Percentiles rank a stretch among this genome's conserved stretches.
Evolutionary conservation across 2,888 invertebrate species (phyloP).

Genomic region (Drosophila subsilvestris): DNA sequence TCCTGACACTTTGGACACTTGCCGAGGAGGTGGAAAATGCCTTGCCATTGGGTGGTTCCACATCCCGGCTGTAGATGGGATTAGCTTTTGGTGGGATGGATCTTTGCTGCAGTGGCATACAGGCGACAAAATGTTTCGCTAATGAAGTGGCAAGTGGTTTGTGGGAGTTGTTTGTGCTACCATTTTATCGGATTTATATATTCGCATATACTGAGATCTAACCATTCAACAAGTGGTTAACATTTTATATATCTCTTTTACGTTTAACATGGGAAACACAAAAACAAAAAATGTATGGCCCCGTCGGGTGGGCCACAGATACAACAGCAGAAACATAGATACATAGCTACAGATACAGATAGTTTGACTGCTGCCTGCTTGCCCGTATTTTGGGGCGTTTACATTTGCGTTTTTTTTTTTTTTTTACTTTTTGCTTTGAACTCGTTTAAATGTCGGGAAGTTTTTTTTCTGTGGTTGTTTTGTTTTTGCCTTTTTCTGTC

Average conservation of each 20-base stretch:
- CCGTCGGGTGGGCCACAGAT: constrained; percentile 56
- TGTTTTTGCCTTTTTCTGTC: background rate
- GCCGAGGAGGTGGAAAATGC: constrained; percentile 7
- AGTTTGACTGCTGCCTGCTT: constrained; percentile 14
- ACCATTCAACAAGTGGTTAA: constrained; percentile 25
- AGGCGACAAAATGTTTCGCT: constrained; percentile 34
- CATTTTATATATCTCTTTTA: constrained; percentile 28
- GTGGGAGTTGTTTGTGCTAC: background rate
- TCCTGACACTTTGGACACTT: constrained; percentile 57
- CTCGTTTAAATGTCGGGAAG: constrained; percentile 47
- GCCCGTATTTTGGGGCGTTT: constrained; percentile 63
- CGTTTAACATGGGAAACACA: constrained; percentile 14
- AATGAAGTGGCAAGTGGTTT: background rate
- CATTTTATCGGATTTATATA: background rate
- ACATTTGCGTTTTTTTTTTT: constrained; percentile 44
- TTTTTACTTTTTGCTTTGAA: constrained; percentile 32
- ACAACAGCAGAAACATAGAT: constrained; percentile 28
- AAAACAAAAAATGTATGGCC: constrained; percentile 59
- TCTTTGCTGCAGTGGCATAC: background rate
- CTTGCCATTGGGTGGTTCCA: constrained; percentile 38
- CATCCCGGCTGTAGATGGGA: constrained; percentile 22
- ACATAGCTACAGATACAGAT: constrained; percentile 25
- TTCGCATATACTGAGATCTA: background rate
- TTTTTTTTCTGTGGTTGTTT: constrained; percentile 19
- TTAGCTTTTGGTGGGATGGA: constrained; percentile 15